Evolutionary conservation across 2,888 invertebrate species (phyloP).

Genomic region (Hoplodrina ambigua): DNA sequence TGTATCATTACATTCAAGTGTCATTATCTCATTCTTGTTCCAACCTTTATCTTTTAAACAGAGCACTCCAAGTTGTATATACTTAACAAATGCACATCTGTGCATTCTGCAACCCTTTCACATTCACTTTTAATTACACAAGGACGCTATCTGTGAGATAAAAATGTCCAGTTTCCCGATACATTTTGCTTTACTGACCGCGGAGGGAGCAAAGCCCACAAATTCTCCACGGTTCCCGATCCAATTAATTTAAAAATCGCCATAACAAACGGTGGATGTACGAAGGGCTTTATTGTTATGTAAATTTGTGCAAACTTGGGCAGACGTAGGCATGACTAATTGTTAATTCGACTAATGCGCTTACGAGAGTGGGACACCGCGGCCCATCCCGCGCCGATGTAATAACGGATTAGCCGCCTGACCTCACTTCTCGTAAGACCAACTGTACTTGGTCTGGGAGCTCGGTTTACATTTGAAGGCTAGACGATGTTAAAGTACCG

Average conservation of each 20-base stretch:
- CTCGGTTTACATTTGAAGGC: background rate
- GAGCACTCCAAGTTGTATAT: slow-evolving; percentile 5
- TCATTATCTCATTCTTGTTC: background rate
- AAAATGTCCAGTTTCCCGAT: slow-evolving; percentile 44
- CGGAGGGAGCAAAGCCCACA: slow-evolving; percentile 74
- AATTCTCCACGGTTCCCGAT: slow-evolving; percentile 86
- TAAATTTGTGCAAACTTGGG: slow-evolving; percentile 89
- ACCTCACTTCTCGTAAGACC: slow-evolving; percentile 60
- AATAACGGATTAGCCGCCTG: slow-evolving; percentile 72
- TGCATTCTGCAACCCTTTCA: slow-evolving; percentile 30
- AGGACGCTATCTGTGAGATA: slow-evolving; percentile 40
- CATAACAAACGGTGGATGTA: slow-evolving; percentile 77
- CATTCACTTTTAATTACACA: slow-evolving; percentile 45
- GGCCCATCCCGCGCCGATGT: slow-evolving; percentile 72
- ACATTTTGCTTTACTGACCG: slow-evolving; percentile 74
- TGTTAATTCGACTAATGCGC: slow-evolving; percentile 90
- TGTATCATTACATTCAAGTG: background rate
- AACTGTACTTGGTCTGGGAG: slow-evolving; percentile 35
- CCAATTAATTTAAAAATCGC: slow-evolving; percentile 90
- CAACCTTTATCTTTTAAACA: slow-evolving; percentile 17
- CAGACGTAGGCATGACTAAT: slow-evolving; percentile 90
- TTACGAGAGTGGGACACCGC: slow-evolving; percentile 81
- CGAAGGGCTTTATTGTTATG: slow-evolving; percentile 89
- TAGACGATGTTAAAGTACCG: background rate
- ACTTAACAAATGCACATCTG: slow-evolving; percentile 36